Evolutionary conservation across 1,140 invertebrate species (phyloP), one percentile per base, ranked within the genome.

Genomic region (Pseudomyrmex gracilis): DNA sequence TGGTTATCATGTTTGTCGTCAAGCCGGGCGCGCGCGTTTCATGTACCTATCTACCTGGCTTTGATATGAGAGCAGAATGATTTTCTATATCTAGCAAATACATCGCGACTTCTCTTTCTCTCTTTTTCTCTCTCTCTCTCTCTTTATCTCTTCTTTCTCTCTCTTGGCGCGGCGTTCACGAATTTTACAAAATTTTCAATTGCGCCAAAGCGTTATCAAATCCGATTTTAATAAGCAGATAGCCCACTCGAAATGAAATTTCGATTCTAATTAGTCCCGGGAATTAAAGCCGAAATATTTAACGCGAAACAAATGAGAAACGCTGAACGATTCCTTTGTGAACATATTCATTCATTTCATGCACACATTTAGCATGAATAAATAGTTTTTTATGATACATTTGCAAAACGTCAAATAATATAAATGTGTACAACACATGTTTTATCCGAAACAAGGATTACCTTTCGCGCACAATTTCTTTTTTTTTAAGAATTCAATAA

Each of bases 201-300:
- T 51, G 63, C 20, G n/a, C 2, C 51, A 57, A 57, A 68, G 64
- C 60, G 24, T 60, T 45, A 78, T 78, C 55, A 67, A 78, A 78
- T 78, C 51, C 51, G 74, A 68, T 78, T 78, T 67, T 57, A 51
- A 78, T 78, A 67, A 68, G 74, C 74, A 78, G 74, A 67, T 67
- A 78, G 24, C 57, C 53, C 34, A 47, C 22, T 68, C 15, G 43
- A 57, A 78, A 47, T 8, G 15, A 57, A 34, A 68, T 68, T 68
- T 45, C 63, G 53, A 57, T 58, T 7, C 17, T 78, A 57, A 77
- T 68, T 45, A 45, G 13, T 45, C 34, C 7, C 64, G 58, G 34
- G 64, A 57, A 68, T 78, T 78, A 70, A 78, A 70, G 24, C 45
- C 34, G 34, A 78, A 47, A 68, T 78, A 67, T 68, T 78, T 67